These are phyloP conservation scores for Trachelus stipa DNA, from an alignment of 2,888 invertebrate genomes.

Conservation along the genomic window DNA sequence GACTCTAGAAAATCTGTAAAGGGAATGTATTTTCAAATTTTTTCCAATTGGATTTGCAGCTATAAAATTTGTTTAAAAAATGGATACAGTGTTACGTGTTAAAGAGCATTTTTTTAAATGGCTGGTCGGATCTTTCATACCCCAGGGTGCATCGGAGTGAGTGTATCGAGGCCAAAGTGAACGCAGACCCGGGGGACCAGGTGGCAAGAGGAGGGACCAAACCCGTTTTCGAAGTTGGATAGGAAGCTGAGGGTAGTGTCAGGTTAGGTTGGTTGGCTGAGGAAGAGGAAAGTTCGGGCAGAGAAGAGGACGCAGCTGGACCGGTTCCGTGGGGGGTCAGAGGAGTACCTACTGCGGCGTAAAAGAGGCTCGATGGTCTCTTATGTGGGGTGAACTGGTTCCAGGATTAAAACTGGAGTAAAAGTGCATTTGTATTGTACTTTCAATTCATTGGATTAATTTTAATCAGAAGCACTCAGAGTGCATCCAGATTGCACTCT, in stretches of 20 bases:
- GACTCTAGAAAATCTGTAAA: background rate
- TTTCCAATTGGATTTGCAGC: background rate
- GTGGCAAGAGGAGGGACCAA: background rate
- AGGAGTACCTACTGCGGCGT: constrained; percentile 13
- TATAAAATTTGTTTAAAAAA: background rate
- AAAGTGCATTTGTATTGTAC: constrained; percentile 49
- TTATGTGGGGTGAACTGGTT: constrained; percentile 56
- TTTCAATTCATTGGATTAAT: constrained; percentile 34
- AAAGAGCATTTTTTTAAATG: background rate
- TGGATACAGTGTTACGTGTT: background rate
- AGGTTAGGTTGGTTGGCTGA: constrained; percentile 12
- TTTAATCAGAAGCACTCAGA: background rate
- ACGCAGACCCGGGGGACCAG: background rate
- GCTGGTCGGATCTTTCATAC: background rate
- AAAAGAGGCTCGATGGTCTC: constrained; percentile 48
- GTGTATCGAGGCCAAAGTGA: constrained; percentile 6
- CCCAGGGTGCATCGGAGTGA: background rate
- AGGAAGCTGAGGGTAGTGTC: background rate
- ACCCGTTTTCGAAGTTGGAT: background rate
- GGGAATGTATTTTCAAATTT: no score
- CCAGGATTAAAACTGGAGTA: constrained; percentile 57
- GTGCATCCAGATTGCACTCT: background rate
- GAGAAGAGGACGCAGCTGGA: constrained; percentile 18
- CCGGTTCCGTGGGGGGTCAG: constrained; percentile 23
- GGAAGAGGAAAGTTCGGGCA: constrained; percentile 27